These are phyloP conservation scores for Bryconaethiops microstoma DNA, from an alignment of 2,797 vertebrate species.

Conservation along the genomic window DNA sequence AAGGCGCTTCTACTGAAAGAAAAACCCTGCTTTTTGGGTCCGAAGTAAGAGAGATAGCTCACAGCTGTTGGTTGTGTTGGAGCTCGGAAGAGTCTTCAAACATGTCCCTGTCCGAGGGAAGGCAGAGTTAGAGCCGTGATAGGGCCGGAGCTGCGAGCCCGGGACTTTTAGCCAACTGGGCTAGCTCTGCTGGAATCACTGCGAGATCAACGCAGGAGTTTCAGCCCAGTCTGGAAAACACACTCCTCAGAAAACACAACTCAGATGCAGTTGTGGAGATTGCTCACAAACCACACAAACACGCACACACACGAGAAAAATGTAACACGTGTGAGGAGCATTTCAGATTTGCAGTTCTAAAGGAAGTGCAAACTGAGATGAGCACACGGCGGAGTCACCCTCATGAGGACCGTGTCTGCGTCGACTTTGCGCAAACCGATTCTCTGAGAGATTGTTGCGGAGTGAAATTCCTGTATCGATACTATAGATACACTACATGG, in stretches of 20 bases:
- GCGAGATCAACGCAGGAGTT: background rate
- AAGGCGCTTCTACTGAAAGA: slow-evolving; percentile 1
- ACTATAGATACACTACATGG: too few relatives aligned
- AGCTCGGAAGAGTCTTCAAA: background rate
- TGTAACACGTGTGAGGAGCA: slow-evolving; percentile 6
- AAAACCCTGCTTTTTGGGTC: background rate
- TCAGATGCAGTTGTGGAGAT: background rate
- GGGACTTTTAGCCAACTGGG: background rate
- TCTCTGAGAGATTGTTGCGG: too few relatives aligned
- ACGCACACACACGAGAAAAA: background rate
- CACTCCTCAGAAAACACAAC: background rate
- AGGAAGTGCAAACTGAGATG: background rate
- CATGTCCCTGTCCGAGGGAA: background rate
- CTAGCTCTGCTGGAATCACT: background rate
- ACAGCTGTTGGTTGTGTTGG: background rate
- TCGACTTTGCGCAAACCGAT: background rate
- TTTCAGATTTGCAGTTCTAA: background rate
- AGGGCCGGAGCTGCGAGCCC: background rate
- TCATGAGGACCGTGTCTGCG: background rate
- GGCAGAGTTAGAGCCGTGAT: background rate
- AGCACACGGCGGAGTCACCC: background rate
- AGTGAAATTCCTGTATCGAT: too few relatives aligned
- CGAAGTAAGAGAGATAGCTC: background rate
- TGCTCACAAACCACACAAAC: background rate
- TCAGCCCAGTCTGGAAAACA: background rate